Percentiles rank a stretch among this genome's conserved stretches.
phyloP scores from a whole-genome alignment of 2,113 vertebrate genomes.

The Otocyon megalotis region DNA sequence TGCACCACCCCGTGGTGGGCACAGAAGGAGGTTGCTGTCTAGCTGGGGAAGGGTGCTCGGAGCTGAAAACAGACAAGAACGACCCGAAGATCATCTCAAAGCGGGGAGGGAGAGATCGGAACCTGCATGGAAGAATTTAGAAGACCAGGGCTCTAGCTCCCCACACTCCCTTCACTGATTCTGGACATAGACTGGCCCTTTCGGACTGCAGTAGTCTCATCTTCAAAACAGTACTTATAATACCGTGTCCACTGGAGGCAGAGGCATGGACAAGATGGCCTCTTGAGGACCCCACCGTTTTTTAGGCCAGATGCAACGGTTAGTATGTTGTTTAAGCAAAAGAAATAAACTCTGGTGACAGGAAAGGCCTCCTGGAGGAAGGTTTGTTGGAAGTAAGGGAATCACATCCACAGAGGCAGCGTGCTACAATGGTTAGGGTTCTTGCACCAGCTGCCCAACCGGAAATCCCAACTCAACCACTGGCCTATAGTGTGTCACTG shows the following conservation, averaged over 20 bases:
- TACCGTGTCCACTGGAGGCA: background rate
- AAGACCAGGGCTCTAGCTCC: background rate
- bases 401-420: background rate
- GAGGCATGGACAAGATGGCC: background rate
- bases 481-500: background rate
- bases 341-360: background rate
- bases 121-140: background rate
- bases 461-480: background rate
- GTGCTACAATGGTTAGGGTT: background rate
- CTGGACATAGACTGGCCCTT: background rate
- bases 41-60: background rate
- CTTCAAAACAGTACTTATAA: rapidly evolving
- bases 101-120: background rate
- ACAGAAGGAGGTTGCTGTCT: background rate
- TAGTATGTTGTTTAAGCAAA: background rate
- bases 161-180: background rate
- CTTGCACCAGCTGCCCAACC: background rate
- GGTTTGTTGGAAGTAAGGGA: background rate
- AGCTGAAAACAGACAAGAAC: background rate
- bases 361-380: background rate
- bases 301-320: background rate
- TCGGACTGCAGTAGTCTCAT: rapidly evolving
- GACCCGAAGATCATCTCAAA: background rate
- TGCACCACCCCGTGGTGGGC: rapidly evolving
- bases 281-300: background rate